These are phyloP conservation scores for Hypena proboscidalis DNA, from an alignment of 2,888 invertebrate genomes.

Conservation along the genomic window DNA sequence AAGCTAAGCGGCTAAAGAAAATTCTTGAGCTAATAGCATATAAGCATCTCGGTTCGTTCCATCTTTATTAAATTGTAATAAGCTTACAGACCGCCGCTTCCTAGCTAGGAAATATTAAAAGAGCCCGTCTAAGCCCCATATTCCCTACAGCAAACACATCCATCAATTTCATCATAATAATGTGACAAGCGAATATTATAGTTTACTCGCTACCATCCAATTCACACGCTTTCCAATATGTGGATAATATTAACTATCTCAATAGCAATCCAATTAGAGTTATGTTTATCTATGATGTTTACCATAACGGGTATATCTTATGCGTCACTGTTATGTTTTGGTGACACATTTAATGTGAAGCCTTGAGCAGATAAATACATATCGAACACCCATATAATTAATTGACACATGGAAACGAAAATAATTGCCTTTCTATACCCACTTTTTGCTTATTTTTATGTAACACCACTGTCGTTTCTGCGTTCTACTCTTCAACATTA, in stretches of 20 bases:
- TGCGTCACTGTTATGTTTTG: conserved; percentile 27
- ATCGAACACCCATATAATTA: too few species aligned
- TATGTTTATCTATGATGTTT: background rate
- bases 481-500: too few species aligned
- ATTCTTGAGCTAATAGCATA: too few species aligned
- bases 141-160: conserved; percentile 33
- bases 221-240: conserved; percentile 33
- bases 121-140: conserved; percentile 20
- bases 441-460: too few species aligned
- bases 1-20: too few species aligned
- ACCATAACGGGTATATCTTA: background rate
- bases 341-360: conserved; percentile 23
- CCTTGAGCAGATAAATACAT: conserved; percentile 36
- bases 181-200: conserved; percentile 38
- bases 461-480: too few species aligned
- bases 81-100: conserved; percentile 14
- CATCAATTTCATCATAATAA: too few species aligned
- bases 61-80: conserved; percentile 18
- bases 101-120: conserved; percentile 20
- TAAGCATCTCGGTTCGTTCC: background rate
- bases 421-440: too few species aligned
- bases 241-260: conserved; percentile 8
- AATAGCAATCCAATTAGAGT: conserved; percentile 8
- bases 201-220: conserved; percentile 27
- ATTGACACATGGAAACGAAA: too few species aligned